Evolutionary conservation across 2,888 invertebrate genomes (phyloP), one percentile per base, ranked within the genome.

Genomic region (Sarcophaga rosellei): DNA sequence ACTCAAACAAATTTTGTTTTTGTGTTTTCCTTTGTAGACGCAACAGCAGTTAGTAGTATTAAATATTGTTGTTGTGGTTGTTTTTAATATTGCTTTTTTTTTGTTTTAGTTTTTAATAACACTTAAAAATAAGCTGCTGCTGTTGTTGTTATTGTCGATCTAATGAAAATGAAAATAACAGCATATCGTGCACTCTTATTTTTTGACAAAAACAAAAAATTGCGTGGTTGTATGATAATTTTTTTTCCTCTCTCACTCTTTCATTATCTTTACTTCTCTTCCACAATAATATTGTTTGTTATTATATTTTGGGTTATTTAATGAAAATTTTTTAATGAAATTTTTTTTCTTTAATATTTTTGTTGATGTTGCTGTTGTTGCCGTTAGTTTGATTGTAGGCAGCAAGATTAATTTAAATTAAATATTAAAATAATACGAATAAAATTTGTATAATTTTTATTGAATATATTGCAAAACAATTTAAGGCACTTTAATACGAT

Each of bases 171-270:
- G 35, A 61, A 73, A 61, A 61, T 44, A 25, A 73, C 25, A 66
- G 25, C 53, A 35, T 15, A 17, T 53, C 12, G 53, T 15, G 53
- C 53, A 53, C 53, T 53, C 53, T 53, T 53, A 53, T 17, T 17
- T 53, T 10, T 45, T 21, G 17, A 72, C 23, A 72, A 6, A 72
- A 72, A 77, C 17, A 11, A 78, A 81, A 77, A 84, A 86, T 61
- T 86, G 86, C 86, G 86, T 86, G 86, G 84, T 86, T 78, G 86
- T 86, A 81, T 81, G 59, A 75, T 45, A n/a, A n/a, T 69, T 70
- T 69, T 66, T 76, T 68, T 57, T 23, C 21, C 17, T 53, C 17
- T 53, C 65, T 70, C 72, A 57, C 72, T 79, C 63, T 79, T 65
- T 11, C 47, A 1, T 17, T 53, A 15, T 53, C 53, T 17, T 53